Conservation (phyloP, 2,888 invertebrate species). For the Tiliacea citrago region DNA sequence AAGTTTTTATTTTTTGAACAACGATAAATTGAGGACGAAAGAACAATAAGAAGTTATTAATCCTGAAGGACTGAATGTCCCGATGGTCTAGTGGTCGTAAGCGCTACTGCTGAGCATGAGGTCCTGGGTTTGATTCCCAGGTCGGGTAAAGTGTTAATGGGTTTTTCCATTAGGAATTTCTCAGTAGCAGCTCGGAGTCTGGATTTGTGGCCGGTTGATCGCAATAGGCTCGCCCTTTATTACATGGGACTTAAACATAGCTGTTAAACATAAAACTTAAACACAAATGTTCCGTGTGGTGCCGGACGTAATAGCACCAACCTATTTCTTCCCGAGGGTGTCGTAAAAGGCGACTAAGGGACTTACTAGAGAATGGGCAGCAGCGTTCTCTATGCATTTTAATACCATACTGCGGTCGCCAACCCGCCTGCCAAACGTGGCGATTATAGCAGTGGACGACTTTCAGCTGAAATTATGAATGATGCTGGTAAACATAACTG, state of each 20-base stretch:
- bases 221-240: background rate
- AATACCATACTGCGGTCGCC: too few species aligned
- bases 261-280: background rate
- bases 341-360: too few species aligned
- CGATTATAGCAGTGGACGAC: too few species aligned
- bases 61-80: background rate
- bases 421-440: too few species aligned
- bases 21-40: slow-evolving; percentile 24
- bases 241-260: background rate
- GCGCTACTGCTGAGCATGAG: background rate
- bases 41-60: slow-evolving; percentile 23
- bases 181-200: background rate
- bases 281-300: too few species aligned
- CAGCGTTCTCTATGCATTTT: too few species aligned
- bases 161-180: background rate
- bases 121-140: background rate
- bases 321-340: too few species aligned
- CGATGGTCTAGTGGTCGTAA: background rate
- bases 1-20: slow-evolving; percentile 44
- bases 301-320: too few species aligned
- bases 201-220: background rate
- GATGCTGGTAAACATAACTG: background rate
- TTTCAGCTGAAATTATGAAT: too few species aligned
- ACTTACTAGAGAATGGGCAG: too few species aligned
- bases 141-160: background rate